Percentiles rank a stretch among this genome's conserved stretches.
These are phyloP conservation scores for Gymnobelideus leadbeateri DNA, from an alignment of 2,113 vertebrate genomes.

Conservation along the genomic window DNA sequence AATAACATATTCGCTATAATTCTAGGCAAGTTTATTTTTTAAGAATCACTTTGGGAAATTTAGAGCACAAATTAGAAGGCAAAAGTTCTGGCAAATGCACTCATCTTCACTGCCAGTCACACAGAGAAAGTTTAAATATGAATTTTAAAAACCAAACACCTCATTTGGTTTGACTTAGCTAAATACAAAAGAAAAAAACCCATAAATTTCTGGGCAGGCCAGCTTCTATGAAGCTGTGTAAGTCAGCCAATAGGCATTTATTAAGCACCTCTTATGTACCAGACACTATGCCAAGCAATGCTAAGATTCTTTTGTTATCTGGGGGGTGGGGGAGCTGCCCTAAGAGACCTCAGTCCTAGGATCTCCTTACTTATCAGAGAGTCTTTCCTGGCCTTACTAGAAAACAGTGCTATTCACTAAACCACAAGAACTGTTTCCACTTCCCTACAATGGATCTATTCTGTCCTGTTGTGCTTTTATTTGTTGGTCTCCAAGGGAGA, in stretches of 20 bases:
- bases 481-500: not conserved
- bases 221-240: not conserved
- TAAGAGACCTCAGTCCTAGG: not conserved
- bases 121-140: not conserved
- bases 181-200: not conserved
- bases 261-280: not conserved
- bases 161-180: not conserved
- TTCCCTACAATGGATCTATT: not conserved
- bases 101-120: not conserved
- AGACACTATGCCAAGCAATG: not conserved
- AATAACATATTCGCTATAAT: not conserved
- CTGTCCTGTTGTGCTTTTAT: not conserved
- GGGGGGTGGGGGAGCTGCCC: not conserved
- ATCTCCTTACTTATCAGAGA: not conserved
- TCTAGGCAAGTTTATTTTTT: not conserved
- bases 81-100: not conserved
- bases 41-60: not conserved
- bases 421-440: not conserved
- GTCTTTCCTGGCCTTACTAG: not conserved
- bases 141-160: not conserved
- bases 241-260: not conserved
- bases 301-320: not conserved
- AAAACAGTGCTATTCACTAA: not conserved
- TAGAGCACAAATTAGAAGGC: slow-evolving; percentile 8
- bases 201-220: not conserved